Evolutionary conservation across 2,113 vertebrate species (phyloP), one percentile per base, ranked within the genome.

Genomic region (Probosciger aterrimus): DNA sequence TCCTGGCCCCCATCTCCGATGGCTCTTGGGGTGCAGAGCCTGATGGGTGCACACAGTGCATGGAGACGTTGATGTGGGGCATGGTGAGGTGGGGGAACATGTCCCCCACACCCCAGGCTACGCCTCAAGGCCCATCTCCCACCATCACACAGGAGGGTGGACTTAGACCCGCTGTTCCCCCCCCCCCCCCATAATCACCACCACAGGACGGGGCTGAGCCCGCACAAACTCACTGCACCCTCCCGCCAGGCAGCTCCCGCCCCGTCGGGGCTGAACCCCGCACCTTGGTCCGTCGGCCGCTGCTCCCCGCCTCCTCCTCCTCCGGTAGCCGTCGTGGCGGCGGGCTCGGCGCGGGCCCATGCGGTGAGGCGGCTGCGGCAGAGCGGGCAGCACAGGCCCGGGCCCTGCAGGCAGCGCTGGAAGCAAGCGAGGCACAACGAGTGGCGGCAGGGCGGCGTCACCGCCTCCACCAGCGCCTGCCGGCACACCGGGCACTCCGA

Each of bases 351-450:
- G 35, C 94, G 95, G 80, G 98, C 97, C 96, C 97, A 96, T 94
- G 96, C 87, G 96, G 97, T 96, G 94, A 97, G 96, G 55, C 97
- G 97, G 71, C 96, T 90, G 83, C 92, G 96, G 94, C 98, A 98
- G 53, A 93, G 97, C 77, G 97, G 98, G 95, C 98, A 98, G 82
- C 97, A 92, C 82, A 97, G 92, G 71, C 95, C 97, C 96, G 86
- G 96, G 57, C 93, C 95, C 95, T 97, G 94, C 84, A 91, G 94
- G 87, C 93, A 94, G 39, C 96, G 95, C 92, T 95, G 94, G 87
- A 97, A 97, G 57, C 97, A 97, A 68, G 95, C 90, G 53, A 94
- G 86, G 80, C 98, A 97, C 5, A 96, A 82, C 25, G 97, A 96
- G 95, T 96, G 97, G 37, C 96, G 79, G 50, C 97, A 96, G 18